phyloP scores from a whole-genome alignment of 2,113 vertebrate species.

The Anas platyrhynchos region DNA sequence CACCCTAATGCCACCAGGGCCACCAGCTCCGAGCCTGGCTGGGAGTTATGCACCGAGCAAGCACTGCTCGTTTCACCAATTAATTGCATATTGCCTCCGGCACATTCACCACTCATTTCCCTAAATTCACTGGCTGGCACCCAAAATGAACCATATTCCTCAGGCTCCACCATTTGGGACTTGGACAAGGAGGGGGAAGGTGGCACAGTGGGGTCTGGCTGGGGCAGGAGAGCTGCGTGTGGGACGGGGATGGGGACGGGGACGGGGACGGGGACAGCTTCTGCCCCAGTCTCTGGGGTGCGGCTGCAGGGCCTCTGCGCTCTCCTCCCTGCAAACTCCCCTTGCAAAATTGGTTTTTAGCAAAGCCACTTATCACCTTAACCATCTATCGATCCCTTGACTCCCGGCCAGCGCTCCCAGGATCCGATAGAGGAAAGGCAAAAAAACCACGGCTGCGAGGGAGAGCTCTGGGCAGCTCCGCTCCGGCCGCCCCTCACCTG shows the following conservation, averaged over 20 bases:
- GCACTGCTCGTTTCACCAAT: background rate
- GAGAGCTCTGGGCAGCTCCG: no score
- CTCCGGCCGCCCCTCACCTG: no score
- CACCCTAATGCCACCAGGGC: background rate
- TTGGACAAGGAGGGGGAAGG: background rate
- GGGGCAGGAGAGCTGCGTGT: no score
- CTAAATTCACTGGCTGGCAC: background rate
- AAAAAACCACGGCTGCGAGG: background rate
- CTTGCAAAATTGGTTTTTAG: slow-evolving; percentile 50
- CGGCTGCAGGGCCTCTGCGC: background rate
- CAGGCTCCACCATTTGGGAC: background rate
- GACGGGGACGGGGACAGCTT: no score
- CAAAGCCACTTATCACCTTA: slow-evolving; percentile 61
- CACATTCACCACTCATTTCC: background rate
- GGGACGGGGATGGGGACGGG: no score
- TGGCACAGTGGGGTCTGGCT: no score
- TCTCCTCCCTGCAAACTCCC: slow-evolving; percentile 32
- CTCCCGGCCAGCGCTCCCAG: slow-evolving; percentile 14
- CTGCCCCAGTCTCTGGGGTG: background rate
- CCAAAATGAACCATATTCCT: background rate
- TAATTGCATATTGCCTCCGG: background rate
- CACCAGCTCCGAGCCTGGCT: accelerated
- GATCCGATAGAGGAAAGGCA: background rate
- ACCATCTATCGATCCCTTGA: slow-evolving; percentile 44
- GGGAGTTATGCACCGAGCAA: background rate